Base-by-base conservation (phyloP, 2,888 invertebrate genomes). In the Ethmia dodecea region DNA sequence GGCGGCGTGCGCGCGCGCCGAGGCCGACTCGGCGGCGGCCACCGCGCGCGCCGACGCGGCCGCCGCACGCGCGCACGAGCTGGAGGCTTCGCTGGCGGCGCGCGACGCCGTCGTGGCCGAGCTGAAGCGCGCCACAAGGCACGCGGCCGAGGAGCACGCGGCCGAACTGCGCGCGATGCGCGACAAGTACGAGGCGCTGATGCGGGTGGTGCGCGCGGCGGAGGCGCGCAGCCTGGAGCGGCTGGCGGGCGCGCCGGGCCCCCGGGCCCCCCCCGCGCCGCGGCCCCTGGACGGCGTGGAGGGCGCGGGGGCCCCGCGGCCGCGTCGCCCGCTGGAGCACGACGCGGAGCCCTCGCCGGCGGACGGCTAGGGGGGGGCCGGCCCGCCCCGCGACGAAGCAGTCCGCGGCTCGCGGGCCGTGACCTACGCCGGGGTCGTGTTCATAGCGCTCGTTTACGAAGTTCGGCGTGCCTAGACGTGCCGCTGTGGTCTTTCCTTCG, bases 51-150 rank as follows among this genome's bases (percentile, higher is more conserved):
- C 25, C 41, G 52, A 39, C 35, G 50, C 41, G 43, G 30, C 35
- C 26, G 10, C 70, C 40, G 68, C 73, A 25, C 78, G 89, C 36
- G 69, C 89, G 11, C 53, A 58, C 3, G 90, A 91, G 49, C 59
- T 90, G 49, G 91, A 91, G 53, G 67, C 71, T 39, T 44, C 58
- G 41, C 48, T 52, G 45, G 53, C 88, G 36, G 86, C 89, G 70
- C 84, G 89, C 53, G 75, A 87, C 13, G 60, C 83, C 18, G 90
- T 89, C 57, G 72, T 79, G 43, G 86, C 87, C 37, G 78, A 86
- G 36, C 75, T 90, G 34, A 88, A 88, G 61, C 70, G 87, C 27
- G 81, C 83, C 47, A 80, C 78, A 54, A 62, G 54, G 30, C 60
- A 43, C 31, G 50, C 46, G 33, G 44, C 43, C 81, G 73, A 39